Base-by-base conservation (phyloP, 1,140 invertebrate species). In the Hormaphis cornu region DNA sequence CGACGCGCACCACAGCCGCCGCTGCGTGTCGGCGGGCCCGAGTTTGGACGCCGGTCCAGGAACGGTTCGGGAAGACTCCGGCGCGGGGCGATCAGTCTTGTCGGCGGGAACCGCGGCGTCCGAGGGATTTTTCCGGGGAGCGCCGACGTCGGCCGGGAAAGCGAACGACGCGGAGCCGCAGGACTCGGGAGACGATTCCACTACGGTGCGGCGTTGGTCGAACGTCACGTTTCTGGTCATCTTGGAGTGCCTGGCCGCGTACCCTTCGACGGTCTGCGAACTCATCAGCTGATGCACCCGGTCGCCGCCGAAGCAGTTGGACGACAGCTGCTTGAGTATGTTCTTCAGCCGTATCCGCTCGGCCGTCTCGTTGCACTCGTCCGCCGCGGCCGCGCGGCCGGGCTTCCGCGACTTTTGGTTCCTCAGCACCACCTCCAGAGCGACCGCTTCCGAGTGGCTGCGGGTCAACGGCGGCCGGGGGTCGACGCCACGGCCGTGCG, bases 181-280 rank as follows among this genome's bases (percentile, higher is more conserved):
- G 18, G 69, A 70, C n/a, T 73, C 71, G 16, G 89, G 88, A 58
- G 89, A 88, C 74, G 88, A 90, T 72, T 87, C 86, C 74, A 91
- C 80, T 75, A 91, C 81, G 69, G 89, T 91, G 12, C 22, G 35
- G 76, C 89, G 44, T 35, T 48, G 82, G 78, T 92, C 89, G 79
- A 92, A 92, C 59, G 90, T 92, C 58, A 92, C 89, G 79, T 89
- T 91, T 82, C 93, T 93, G 40, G 88, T 84, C 75, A 93, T 84
- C 77, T 92, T 93, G 69, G 88, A 88, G 78, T 91, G 89, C 76
- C 90, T 82, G 35, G 89, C 89, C 24, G 88, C 90, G 78, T 91
- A 93, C 50, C 90, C 91, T 80, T 90, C 87, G 70, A 92, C 82
- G 48, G 90, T 92, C 54, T 87, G 90, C 37, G 89, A 88, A 74